Evolutionary conservation across 1,140 invertebrate genomes (phyloP), one percentile per base, ranked within the genome.

Genomic region (Asbolus verrucosus): DNA sequence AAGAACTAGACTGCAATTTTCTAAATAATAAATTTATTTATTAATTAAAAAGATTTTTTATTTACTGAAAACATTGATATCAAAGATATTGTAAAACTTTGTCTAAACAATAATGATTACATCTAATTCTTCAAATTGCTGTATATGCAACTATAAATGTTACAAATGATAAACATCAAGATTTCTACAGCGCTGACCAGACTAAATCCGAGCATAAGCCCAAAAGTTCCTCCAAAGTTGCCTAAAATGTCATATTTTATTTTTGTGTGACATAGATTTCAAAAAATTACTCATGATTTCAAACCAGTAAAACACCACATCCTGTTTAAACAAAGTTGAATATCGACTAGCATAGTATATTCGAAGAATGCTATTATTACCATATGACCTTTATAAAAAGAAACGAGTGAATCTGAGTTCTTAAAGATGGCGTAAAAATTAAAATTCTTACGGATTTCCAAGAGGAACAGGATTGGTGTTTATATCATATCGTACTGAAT

Each of bases 161-260:
- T n/a, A n/a, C n/a, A n/a, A n/a, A n/a, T n/a, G n/a, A n/a, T n/a
- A 9, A 43, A 65, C 2, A 65, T 13, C 2, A 46, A 24, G 6
- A 65, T 13, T 43, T 65, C 62, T 21, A 65, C 9, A 19, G 27
- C 8, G 6, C 16, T 41, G 1, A 65, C 21, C 0, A 43, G 4
- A 21, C 62, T 65, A 1, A 15, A n/a, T 5, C 62, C 62, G n/a
- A 65, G 9, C n/a, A 43, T 41, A 9, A 65, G 6, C n/a, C 36
- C 19, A 16, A 65, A 41, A 4, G 27, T 5, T 4, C 36, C 18
- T 2, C 36, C 62, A 0, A 46, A 3, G 11, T 46, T 65, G 15
- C 33, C 62, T 65, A 9, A 65, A 65, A 65, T 16, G 15, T 27
- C 13, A 59, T 46, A 46, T 18, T 46, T 18, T 46, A 46, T 6